Base-by-base conservation (phyloP, 2,797 vertebrate genomes). In the Bovichtus variegatus region DNA sequence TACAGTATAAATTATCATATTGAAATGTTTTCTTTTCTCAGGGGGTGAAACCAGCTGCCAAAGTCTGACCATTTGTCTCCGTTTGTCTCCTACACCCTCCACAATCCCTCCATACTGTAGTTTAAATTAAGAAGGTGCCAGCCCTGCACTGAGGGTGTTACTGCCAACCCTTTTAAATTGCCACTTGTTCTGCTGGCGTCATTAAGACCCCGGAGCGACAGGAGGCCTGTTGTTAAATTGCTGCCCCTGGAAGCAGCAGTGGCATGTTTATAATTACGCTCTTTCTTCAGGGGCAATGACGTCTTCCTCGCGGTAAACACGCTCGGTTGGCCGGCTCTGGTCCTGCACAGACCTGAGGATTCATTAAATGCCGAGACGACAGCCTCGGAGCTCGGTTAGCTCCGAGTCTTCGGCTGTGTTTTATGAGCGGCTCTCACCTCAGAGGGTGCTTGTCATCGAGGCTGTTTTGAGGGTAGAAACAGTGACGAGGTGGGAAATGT, bases 181-280 rank as follows among this genome's bases (percentile, higher is more conserved):
- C 71, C 83, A 73, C 90, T 91, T 90, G 91, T 91, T 87, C 87
- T 53, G 64, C 29, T 9, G 75, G 69, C 64, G 74, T 87, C 87
- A 51, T 84, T 84, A 79, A 71, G 81, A 44, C 69, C 65, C 19
- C 1, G 40, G 23, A 69, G 76, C 55, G 60, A 84, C 87, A 69
- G 82, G 62, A 80, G 67, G 79, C 67, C 81, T 65, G 87, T 66
- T 87, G 80, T 78, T 79, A 78, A 84, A 86, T 18, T 3, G 65
- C 84, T 25, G 49, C 60, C 67, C 8, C 85, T 84, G 84, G 72
- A 86, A 78, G 81, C 78, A 51, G 82, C 64, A 15, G 43, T 13
- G 71, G 81, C 71, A 2, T 69, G 81, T 82, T 89, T 70, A 89
- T 89, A 87, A 91, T 87, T 85, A 81, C 4, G 0, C 40, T 62